Evolutionary conservation across 2,797 vertebrate genomes (phyloP), one percentile per base, ranked within the genome.

Genomic region (Urosaurus nigricauda): DNA sequence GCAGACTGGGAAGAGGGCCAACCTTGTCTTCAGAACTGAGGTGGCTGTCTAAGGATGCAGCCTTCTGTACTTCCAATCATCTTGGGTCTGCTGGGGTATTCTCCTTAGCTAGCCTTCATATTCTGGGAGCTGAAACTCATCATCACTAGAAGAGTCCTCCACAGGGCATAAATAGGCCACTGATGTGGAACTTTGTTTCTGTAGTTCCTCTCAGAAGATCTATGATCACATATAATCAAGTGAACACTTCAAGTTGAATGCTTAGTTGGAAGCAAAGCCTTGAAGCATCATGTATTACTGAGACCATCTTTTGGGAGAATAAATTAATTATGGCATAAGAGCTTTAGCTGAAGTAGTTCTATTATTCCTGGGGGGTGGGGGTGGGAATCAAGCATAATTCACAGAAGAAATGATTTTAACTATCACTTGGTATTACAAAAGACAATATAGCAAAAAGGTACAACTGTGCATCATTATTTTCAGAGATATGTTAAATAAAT

Each of bases 391-490:
- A 68, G 43, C 58, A 35, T 29, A 82, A 7, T 77, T 82, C n/a
- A n/a, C 24, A 75, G 70, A 75, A 65, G 37, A 75, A 86, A 77
- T 60, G 8, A 43, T 74, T 75, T 77, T 75, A 53, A 47, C 84
- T 13, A 68, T 82, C 43, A n/a, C 21, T 82, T 58, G 71, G 40
- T 82, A 83, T 77, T 86, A 77, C 21, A 79, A 75, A 87, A 87
- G 35, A 26, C 89, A 56, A 90, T 29, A 87, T 79, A 87, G 35
- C 74, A 12, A 7, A 73, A 4, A 12, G 17, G 8, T 51, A 85
- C 86, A 65, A 87, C 21, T 51, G 6, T 3, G 79, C 84, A 79
- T 80, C 7, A 74, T 90, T 77, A 82, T 73, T 87, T 86, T 91
- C n/a, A 71, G 77, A 5, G 60, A 51, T 21, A 81, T 21, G 86